Percentiles rank a stretch among this genome's conserved stretches.
Conservation (phyloP, 2,113 vertebrate species). For the Gambusia affinis region DNA sequence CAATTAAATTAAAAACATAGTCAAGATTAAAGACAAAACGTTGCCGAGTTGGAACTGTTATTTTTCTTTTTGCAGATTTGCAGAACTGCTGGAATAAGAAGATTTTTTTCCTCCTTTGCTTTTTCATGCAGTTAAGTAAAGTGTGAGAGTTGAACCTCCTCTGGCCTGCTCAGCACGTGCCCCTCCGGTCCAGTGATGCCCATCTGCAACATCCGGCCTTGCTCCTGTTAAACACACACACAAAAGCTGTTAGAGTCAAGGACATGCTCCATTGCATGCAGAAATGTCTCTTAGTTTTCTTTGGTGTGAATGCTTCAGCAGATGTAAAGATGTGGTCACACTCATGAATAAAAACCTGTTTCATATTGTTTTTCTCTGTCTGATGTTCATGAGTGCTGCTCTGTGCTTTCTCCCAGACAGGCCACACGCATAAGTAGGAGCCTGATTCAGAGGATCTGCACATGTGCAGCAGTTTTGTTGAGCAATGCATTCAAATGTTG, state of each 20-base stretch:
- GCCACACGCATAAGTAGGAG: conserved; percentile 22
- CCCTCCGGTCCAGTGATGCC: conserved; percentile 95
- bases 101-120: background rate
- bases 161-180: conserved; percentile 93
- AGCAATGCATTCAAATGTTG: background rate
- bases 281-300: background rate
- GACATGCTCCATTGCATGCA: background rate
- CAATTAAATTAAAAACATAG: conserved; percentile 35
- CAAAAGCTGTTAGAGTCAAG: conserved; percentile 5
- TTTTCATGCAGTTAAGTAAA: background rate
- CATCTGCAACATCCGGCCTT: conserved; percentile 92
- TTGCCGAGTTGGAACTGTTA: conserved; percentile 14
- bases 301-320: conserved; percentile 1
- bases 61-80: conserved; percentile 34
- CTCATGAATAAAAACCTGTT: conserved; percentile 14
- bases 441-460: background rate
- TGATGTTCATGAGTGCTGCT: background rate
- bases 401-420: conserved; percentile 8
- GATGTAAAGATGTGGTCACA: conserved; percentile 10
- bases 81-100: conserved; percentile 19
- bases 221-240: conserved; percentile 83
- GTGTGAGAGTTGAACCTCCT: conserved; percentile 83
- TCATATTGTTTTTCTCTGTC: conserved; percentile 6
- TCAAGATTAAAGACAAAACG: conserved; percentile 18
- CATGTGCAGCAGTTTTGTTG: background rate